These are phyloP conservation scores for Lobophora halterata DNA, from an alignment of 2,888 invertebrate genomes.

Conservation along the genomic window DNA sequence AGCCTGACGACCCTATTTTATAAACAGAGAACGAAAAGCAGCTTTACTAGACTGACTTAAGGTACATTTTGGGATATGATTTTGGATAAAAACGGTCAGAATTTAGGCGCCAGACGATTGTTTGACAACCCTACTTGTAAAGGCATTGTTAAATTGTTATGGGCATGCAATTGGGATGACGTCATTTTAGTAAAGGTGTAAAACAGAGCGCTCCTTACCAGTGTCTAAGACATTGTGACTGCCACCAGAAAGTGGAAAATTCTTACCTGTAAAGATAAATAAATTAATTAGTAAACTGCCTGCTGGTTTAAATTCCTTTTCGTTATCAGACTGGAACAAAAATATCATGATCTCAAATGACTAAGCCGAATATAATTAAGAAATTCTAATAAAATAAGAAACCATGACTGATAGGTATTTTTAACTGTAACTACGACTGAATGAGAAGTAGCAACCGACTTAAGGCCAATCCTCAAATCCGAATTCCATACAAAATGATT, in stretches of 20 bases:
- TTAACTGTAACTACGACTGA: no score
- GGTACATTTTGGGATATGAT: constrained; percentile 8
- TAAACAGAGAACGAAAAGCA: constrained; percentile 6
- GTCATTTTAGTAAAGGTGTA: no score
- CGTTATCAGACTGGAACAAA: no score
- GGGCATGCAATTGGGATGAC: constrained; percentile 35
- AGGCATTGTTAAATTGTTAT: constrained; percentile 40
- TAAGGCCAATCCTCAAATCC: no score
- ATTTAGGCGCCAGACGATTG: constrained; percentile 68
- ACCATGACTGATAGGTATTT: no score
- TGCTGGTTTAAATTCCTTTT: no score
- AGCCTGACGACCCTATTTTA: constrained; percentile 15
- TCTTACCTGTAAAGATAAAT: constrained; percentile 33
- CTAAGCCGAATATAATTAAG: no score
- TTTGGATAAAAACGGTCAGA: constrained; percentile 44
- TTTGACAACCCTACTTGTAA: constrained; percentile 51
- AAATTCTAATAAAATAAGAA: no score
- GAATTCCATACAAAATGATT: no score
- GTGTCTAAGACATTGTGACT: background rate
- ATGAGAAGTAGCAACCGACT: no score
- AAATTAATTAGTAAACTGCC: background rate
- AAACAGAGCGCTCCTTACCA: no score
- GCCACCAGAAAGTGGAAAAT: background rate
- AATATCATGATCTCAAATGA: no score
- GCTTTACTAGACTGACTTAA: background rate